A percentile compares a stretch with the other conserved stretches of the same genome.
These are phyloP conservation scores for Eudemis profundana DNA, from an alignment of 2,888 invertebrate species.

Conservation along the genomic window DNA sequence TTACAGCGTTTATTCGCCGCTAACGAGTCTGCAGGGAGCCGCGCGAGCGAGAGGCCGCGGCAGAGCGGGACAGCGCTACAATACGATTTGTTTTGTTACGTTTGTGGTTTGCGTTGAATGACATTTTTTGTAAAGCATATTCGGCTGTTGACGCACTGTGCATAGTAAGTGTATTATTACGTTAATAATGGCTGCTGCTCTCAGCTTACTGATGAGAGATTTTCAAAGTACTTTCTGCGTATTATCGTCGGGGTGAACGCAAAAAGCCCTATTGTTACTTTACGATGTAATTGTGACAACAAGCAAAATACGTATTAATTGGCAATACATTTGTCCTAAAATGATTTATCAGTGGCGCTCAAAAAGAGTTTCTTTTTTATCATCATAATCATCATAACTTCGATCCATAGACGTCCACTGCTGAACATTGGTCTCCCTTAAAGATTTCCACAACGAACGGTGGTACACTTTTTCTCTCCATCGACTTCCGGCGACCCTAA, in stretches of 20 bases:
- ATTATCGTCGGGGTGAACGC: background rate
- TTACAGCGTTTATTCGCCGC: slow-evolving; percentile 76
- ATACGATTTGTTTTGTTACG: slow-evolving; percentile 69
- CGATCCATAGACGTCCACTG: no score
- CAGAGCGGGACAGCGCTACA: slow-evolving; percentile 56
- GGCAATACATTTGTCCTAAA: no score
- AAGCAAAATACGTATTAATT: no score
- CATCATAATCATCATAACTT: no score
- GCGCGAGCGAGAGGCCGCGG: slow-evolving; percentile 56
- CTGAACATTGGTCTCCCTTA: no score
- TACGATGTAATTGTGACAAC: no score
- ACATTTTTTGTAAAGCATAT: slow-evolving; percentile 29
- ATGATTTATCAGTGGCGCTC: no score
- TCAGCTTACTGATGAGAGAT: slow-evolving; percentile 11
- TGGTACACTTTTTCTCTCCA: no score
- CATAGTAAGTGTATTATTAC: slow-evolving; percentile 32
- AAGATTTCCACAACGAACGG: no score
- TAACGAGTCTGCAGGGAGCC: slow-evolving; percentile 79
- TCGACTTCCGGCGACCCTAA: no score
- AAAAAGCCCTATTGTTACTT: background rate
- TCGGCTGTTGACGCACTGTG: slow-evolving; percentile 28
- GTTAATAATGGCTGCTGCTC: slow-evolving; percentile 26
- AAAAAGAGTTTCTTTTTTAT: no score
- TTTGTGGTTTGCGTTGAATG: slow-evolving; percentile 58
- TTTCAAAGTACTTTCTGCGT: slow-evolving; percentile 6